These are phyloP conservation scores for Salticus scenicus DNA, from an alignment of 2,888 invertebrate genomes.

Conservation along the genomic window DNA sequence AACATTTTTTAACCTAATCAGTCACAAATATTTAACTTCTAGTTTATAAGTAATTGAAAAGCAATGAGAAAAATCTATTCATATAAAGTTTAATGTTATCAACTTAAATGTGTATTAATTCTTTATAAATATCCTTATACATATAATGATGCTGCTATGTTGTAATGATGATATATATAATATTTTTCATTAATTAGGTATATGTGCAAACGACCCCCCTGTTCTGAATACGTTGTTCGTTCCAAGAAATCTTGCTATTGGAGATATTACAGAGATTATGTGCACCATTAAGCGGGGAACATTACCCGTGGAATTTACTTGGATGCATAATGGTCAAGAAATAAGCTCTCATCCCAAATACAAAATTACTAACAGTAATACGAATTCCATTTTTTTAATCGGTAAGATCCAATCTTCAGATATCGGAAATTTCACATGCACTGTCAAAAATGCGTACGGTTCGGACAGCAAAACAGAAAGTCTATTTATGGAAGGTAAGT, in stretches of 20 bases:
- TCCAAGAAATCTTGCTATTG: slow-evolving; percentile 2
- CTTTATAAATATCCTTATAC: too few species aligned
- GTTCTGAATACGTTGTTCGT: slow-evolving; percentile 13
- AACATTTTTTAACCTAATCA: too few species aligned
- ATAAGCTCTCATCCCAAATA: too few species aligned
- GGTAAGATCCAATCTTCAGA: neutral
- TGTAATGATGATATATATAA: too few species aligned
- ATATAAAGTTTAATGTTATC: too few species aligned
- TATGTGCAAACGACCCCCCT: neutral
- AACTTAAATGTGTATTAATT: too few species aligned
- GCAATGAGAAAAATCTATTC: too few species aligned
- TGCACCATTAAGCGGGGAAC: slow-evolving; percentile 21
- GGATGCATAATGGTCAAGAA: neutral
- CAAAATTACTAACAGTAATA: neutral
- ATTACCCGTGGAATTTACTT: slow-evolving; percentile 15
- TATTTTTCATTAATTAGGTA: too few species aligned
- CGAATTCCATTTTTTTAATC: neutral
- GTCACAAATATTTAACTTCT: too few species aligned
- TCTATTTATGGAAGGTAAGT: slow-evolving; percentile 25
- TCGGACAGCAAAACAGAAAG: slow-evolving; percentile 1
- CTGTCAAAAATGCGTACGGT: slow-evolving; percentile 11
- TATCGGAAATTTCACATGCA: slow-evolving; percentile 42
- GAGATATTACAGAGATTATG: neutral
- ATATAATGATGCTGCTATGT: too few species aligned
- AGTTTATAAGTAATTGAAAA: too few species aligned